Percentiles rank a stretch among this genome's conserved stretches.
phyloP scores from a whole-genome alignment of 2,113 vertebrate species.

The Origma solitaria region DNA sequence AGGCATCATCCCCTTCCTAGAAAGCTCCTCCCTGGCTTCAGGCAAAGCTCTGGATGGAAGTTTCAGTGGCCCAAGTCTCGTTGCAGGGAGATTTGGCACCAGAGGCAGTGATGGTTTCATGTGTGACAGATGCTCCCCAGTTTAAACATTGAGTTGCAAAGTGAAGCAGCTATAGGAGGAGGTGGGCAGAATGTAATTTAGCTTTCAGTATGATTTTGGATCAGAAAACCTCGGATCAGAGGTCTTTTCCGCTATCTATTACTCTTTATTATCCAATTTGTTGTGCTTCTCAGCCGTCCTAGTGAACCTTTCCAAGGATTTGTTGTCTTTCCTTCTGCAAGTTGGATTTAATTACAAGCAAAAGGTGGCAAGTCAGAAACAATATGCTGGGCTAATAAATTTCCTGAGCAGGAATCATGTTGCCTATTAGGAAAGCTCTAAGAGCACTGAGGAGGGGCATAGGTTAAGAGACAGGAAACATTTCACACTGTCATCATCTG shows the following conservation, averaged over 20 bases:
- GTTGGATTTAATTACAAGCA: not conserved
- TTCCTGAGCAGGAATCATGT: not conserved
- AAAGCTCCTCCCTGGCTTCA: not conserved
- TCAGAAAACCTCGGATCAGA: not conserved
- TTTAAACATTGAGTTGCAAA: not conserved
- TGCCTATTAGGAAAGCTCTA: not conserved
- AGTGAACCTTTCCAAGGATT: not conserved
- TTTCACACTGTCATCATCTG: not conserved
- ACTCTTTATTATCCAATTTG: not conserved
- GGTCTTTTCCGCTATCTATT: not conserved
- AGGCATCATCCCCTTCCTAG: not conserved
- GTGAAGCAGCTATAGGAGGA: not conserved
- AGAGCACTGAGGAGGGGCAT: fast-evolving
- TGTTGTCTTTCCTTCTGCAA: not conserved
- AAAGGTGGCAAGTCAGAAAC: not conserved
- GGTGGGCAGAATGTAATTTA: not conserved
- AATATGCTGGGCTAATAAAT: not conserved
- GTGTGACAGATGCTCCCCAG: fast-evolving
- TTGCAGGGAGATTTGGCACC: fast-evolving
- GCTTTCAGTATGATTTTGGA: not conserved
- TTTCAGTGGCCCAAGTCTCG: not conserved
- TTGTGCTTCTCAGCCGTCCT: not conserved
- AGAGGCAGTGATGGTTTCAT: fast-evolving
- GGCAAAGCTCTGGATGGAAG: not conserved
- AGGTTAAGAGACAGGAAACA: not conserved